These are phyloP conservation scores for Cataglyphis cursor DNA, from an alignment of 2,888 invertebrate species.

Conservation along the genomic window DNA sequence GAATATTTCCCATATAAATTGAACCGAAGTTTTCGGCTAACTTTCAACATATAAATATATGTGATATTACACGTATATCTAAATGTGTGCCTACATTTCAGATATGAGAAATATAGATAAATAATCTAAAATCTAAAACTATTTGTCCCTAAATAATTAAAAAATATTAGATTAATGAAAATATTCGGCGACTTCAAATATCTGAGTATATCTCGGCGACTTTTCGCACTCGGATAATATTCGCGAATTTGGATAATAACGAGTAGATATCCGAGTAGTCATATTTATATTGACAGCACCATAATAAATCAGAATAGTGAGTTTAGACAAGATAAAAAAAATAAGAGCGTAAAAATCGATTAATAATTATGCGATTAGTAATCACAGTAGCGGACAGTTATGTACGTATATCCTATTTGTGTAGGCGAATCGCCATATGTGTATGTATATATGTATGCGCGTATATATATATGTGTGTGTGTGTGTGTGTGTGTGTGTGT, in stretches of 20 bases:
- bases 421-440: conserved; percentile 45
- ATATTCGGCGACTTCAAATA: background rate
- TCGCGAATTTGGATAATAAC: background rate
- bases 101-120: background rate
- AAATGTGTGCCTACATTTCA: background rate
- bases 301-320: conserved; percentile 7
- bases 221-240: background rate
- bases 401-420: conserved; percentile 40
- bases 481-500: background rate
- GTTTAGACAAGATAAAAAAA: conserved; percentile 51
- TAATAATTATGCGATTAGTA: conserved; percentile 83
- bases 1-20: background rate
- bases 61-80: background rate
- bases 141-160: background rate
- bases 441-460: conserved; percentile 19
- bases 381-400: conserved; percentile 84
- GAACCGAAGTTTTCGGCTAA: background rate
- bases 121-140: background rate
- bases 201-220: background rate
- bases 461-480: background rate
- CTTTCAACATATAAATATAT: background rate
- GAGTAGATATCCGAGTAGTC: background rate
- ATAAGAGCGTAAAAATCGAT: conserved; percentile 72
- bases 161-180: background rate
- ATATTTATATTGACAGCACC: conserved; percentile 27